Conservation (phyloP, 2,113 vertebrate species). For the Thinocorus orbignyianus region DNA sequence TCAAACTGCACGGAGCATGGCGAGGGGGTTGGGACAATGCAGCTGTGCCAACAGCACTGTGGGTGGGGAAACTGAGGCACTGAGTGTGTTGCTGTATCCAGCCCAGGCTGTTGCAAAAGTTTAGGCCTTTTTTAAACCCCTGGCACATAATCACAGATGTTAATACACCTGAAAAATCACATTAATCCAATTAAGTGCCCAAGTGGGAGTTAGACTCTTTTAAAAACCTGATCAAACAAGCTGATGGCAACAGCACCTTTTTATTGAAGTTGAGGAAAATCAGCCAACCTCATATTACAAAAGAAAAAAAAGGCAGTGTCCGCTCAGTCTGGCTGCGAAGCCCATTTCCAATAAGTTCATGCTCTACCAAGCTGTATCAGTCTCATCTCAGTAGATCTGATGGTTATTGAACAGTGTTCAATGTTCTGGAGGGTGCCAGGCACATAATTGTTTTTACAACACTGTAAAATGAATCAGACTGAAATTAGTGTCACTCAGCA, state of each 20-base stretch:
- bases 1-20: neutral
- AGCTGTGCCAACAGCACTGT: neutral
- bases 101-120: no score
- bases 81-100: neutral
- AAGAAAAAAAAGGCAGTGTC: neutral
- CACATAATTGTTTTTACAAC: slow-evolving; percentile 47
- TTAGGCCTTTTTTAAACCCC: no score
- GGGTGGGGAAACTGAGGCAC: neutral
- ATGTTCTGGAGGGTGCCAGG: slow-evolving; percentile 45
- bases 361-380: slow-evolving; percentile 53
- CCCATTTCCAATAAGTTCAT: slow-evolving; percentile 19
- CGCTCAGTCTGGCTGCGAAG: neutral
- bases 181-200: no score
- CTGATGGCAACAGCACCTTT: no score
- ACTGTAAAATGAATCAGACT: slow-evolving; percentile 47
- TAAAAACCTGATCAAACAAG: neutral
- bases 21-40: neutral
- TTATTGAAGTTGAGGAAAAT: no score
- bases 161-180: no score
- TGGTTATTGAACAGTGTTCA: slow-evolving; percentile 39
- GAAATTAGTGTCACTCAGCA: slow-evolving; percentile 50
- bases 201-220: no score
- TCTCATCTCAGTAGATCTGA: slow-evolving; percentile 28
- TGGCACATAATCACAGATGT: no score
- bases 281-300: no score